Conservation (phyloP, 2,797 vertebrate genomes). For the Argyrosomus regius region DNA sequence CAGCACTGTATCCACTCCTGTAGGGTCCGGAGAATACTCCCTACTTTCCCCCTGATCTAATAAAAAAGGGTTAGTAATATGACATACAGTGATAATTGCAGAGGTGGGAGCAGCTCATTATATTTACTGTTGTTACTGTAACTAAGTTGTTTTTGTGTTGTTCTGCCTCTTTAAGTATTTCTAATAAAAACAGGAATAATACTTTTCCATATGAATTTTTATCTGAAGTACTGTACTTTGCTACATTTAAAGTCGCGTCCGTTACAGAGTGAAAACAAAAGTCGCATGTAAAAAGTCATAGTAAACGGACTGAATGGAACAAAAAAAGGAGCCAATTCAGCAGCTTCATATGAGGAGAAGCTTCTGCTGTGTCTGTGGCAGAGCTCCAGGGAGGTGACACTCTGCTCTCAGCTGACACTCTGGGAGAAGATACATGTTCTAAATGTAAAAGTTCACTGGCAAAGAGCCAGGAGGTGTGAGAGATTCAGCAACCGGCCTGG, state of each 20-base stretch:
- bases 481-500: background rate
- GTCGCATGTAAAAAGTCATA: background rate
- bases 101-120: background rate
- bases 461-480: background rate
- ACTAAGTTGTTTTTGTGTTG: background rate
- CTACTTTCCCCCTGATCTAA: background rate
- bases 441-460: background rate
- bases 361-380: background rate
- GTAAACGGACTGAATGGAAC: background rate
- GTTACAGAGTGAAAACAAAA: background rate
- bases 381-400: background rate
- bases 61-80: too few relatives aligned
- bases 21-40: background rate
- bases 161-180: too few relatives aligned
- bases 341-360: background rate
- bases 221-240: background rate
- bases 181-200: too few relatives aligned
- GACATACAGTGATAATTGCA: background rate
- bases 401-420: background rate
- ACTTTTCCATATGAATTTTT: too few relatives aligned
- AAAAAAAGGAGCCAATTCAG: background rate
- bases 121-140: background rate
- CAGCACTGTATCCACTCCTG: slow-evolving; percentile 2
- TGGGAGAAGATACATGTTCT: background rate
- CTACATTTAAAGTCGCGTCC: background rate